Base-by-base conservation (phyloP, 1,140 invertebrate genomes). In the Ostrea edulis region DNA sequence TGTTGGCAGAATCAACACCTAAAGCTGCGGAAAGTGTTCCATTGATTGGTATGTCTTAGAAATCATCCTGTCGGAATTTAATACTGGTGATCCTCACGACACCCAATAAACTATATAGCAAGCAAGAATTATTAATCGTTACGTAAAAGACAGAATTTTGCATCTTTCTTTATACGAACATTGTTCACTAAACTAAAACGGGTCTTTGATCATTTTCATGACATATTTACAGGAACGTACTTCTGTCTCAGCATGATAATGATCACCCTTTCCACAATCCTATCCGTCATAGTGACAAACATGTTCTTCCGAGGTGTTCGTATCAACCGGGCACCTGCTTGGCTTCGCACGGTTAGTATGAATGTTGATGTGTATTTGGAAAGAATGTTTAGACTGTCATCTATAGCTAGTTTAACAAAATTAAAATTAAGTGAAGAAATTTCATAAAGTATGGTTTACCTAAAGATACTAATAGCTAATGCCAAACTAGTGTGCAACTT, bases 161-260 rank as follows among this genome's bases (percentile, higher is more conserved):
- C 35, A 44, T 44, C n/a, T n/a, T 44, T 44, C 35, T 44, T 44
- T 44, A 44, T 44, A 44, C 35, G 35, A 44, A 44, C 35, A 44
- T 44, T 44, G 35, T 44, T 44, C 35, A 44, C 5, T 44, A 44
- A 44, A 44, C 35, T 44, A 44, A 44, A 5, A 1, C 5, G 1
- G 1, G 5, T 44, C 35, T 44, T 62, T 58, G 14, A 58, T 20
- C 14, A 20, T 58, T 58, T 58, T 58, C 4, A 14, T 62, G 55
- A n/a, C 17, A 62, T 62, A 29, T 83, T 91, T 93, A n/a, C 90
- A 95, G 95, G 95, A 53, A 94, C 94, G 14, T 95, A 95, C 87
- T 95, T 95, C 88, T 95, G 95, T 88, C 88, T 95, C 68, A 95
- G 95, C 86, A 95, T 95, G 95, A 88, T 95, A 11, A 91, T 95